Conservation (phyloP, 2,797 vertebrate genomes). For the Novumbra hubbsi region DNA sequence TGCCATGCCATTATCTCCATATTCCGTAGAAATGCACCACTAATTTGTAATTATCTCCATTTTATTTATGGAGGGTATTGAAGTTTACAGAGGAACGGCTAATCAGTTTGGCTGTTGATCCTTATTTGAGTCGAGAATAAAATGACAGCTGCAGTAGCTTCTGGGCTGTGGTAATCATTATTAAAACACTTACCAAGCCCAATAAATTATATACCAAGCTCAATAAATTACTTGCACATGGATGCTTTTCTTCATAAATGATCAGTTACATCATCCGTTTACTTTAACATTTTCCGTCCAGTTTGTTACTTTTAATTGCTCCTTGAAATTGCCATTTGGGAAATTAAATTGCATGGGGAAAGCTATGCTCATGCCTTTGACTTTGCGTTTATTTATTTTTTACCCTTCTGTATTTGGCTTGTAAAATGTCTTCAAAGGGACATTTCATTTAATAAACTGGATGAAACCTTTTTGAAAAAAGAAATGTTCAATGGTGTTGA, state of each 20-base stretch:
- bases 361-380: constrained; percentile 3
- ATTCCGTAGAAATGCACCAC: constrained; percentile 45
- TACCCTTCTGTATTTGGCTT: background rate
- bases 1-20: constrained; percentile 62
- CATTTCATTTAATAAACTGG: background rate
- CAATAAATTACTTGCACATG: constrained; percentile 25
- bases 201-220: constrained; percentile 5
- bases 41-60: constrained; percentile 32
- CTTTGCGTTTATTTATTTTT: background rate
- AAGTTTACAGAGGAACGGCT: constrained; percentile 11
- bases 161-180: constrained; percentile 15
- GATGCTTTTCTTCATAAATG: constrained; percentile 8
- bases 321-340: constrained; percentile 29
- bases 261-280: constrained; percentile 8
- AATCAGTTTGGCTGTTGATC: background rate
- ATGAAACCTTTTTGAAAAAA: background rate
- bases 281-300: constrained; percentile 3
- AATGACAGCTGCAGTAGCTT: constrained; percentile 8
- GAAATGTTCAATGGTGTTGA: background rate
- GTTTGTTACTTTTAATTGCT: constrained; percentile 15
- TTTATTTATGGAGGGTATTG: constrained; percentile 16
- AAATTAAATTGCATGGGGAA: constrained; percentile 28
- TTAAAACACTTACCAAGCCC: constrained; percentile 13
- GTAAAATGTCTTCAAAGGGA: constrained; percentile 25
- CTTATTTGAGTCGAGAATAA: constrained; percentile 15